These are phyloP conservation scores for Pammene fasciana DNA, from an alignment of 2,888 invertebrate species.

Conservation along the genomic window DNA sequence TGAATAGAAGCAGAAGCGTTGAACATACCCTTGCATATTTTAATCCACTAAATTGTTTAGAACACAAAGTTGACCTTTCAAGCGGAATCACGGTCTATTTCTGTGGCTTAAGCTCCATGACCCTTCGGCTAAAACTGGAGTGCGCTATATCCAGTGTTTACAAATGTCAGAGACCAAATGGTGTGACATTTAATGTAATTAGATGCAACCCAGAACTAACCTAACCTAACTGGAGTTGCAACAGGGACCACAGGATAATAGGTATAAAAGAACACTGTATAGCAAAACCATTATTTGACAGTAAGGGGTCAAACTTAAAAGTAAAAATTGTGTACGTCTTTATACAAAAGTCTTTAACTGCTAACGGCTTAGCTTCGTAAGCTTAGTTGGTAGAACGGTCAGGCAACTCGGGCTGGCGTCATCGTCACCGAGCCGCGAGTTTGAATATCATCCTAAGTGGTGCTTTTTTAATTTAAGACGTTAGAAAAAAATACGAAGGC, in stretches of 20 bases:
- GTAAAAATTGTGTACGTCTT: no score
- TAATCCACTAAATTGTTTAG: constrained; percentile 6
- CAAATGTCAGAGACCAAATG: constrained; percentile 16
- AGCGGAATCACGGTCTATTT: constrained; percentile 6
- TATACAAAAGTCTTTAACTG: no score
- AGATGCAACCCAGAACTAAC: neutral
- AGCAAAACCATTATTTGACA: no score
- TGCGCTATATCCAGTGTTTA: constrained; percentile 13
- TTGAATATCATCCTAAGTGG: no score
- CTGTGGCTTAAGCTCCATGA: neutral
- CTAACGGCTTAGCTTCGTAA: no score
- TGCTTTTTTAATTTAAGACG: no score
- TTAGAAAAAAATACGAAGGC: no score
- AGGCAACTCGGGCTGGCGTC: no score
- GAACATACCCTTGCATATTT: neutral
- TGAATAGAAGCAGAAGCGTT: no score
- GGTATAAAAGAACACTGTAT: neutral
- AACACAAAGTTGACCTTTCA: constrained; percentile 14
- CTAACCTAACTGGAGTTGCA: neutral
- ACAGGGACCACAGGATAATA: neutral
- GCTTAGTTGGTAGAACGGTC: no score
- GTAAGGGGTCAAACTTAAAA: no score
- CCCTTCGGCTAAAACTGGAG: constrained; percentile 9
- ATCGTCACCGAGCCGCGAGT: no score
- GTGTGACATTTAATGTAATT: constrained; percentile 15